Evolutionary conservation across 2,888 invertebrate genomes (phyloP).

Genomic region (Tachina lurida): DNA sequence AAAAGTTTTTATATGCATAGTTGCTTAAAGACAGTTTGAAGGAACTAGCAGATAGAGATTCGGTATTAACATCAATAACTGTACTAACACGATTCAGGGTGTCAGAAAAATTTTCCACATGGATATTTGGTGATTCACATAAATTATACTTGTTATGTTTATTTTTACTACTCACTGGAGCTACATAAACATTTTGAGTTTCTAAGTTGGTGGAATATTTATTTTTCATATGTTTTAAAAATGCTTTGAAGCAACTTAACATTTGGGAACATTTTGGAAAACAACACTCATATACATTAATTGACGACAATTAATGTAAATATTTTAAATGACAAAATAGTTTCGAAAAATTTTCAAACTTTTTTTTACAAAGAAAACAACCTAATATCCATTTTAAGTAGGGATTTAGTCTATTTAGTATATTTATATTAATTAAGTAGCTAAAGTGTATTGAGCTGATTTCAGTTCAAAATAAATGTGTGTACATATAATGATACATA

Average conservation of each 20-base stretch:
- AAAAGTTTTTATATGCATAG: slow-evolving; percentile 18
- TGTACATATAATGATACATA: no score
- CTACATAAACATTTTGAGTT: background rate
- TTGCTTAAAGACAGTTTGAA: slow-evolving; percentile 13
- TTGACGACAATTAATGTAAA: slow-evolving; percentile 26
- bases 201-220: background rate
- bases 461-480: no score
- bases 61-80: background rate
- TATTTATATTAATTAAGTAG: background rate
- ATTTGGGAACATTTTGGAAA: slow-evolving; percentile 20
- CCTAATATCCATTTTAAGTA: slow-evolving; percentile 1
- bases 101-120: background rate
- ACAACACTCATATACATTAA: slow-evolving; percentile 9
- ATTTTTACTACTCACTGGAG: background rate
- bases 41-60: background rate
- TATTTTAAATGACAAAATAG: slow-evolving; percentile 34
- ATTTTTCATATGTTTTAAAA: slow-evolving; percentile 23
- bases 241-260: slow-evolving; percentile 13
- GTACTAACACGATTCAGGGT: background rate
- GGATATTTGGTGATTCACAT: slow-evolving; percentile 1
- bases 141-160: background rate
- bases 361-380: slow-evolving; percentile 11
- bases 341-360: background rate
- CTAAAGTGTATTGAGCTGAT: no score
- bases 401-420: no score